A percentile compares a stretch with the other conserved stretches of the same genome.
phyloP scores from a whole-genome alignment of 2,113 vertebrate species.

The Xenopus tropicalis region UCB_Xtro_10.0 CM004450.2:109018001-109018500 shows the following conservation, averaged over 20 bases:
- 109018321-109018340: neutral
- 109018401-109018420: neutral
- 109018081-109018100: too few species aligned
- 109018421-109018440: neutral
- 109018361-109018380: conserved; percentile 1
- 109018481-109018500: neutral
- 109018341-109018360: neutral
- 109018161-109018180: conserved; percentile 11
- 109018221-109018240: conserved; percentile 8
- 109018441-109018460: neutral
- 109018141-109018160: conserved; percentile 27
- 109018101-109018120: too few species aligned
- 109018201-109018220: conserved; percentile 29
- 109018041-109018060: too few species aligned
- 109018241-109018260: conserved; percentile 20
- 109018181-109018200: conserved; percentile 26
- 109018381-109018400: neutral
- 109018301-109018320: neutral
- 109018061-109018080: too few species aligned
- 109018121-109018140: neutral
- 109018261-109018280: conserved; percentile 26
- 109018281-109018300: conserved; percentile 23
- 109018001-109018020: too few species aligned
- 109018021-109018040: too few species aligned
- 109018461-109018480: neutral